phyloP scores from a whole-genome alignment of 2,888 invertebrate species.

The Noctua fimbriata region DNA sequence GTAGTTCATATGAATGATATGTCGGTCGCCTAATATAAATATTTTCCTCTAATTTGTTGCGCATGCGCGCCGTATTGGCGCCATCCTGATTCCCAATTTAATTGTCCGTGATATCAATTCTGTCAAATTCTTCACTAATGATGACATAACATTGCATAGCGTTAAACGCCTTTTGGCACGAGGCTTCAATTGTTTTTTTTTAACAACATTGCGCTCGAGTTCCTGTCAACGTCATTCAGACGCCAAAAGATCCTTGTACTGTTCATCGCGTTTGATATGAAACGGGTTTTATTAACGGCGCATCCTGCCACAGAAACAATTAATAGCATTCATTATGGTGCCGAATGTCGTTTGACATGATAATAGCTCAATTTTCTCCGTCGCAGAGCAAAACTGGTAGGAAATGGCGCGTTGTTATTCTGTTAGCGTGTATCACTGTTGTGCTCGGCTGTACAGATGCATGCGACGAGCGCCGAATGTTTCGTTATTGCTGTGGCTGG shows the following conservation, averaged over 20 bases:
- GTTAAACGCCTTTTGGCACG: not conserved
- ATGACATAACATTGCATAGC: not conserved
- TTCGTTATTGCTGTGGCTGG: slow-evolving; percentile 49
- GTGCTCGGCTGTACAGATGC: slow-evolving; percentile 63
- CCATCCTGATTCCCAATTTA: slow-evolving; percentile 48
- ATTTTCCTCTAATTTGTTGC: slow-evolving; percentile 25
- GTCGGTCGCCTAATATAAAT: slow-evolving; percentile 7
- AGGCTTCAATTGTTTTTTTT: not conserved
- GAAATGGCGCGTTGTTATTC: slow-evolving; percentile 74
- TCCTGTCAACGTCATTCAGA: not conserved
- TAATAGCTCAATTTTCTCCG: slow-evolving; percentile 71
- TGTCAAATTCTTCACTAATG: slow-evolving; percentile 28
- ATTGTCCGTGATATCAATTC: slow-evolving; percentile 5
- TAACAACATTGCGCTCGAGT: not conserved
- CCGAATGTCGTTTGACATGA: slow-evolving; percentile 65
- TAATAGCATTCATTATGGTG: slow-evolving; percentile 60
- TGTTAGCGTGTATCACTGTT: slow-evolving; percentile 72
- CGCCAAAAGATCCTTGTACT: not conserved
- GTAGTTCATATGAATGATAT: slow-evolving; percentile 1
- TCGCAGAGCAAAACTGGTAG: slow-evolving; percentile 62
- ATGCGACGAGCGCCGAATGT: slow-evolving; percentile 66
- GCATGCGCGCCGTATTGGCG: slow-evolving; percentile 28
- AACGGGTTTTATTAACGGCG: slow-evolving; percentile 25
- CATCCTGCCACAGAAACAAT: slow-evolving; percentile 62
- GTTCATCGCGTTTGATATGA: slow-evolving; percentile 5